Percentiles rank a stretch among this genome's conserved stretches.
Evolutionary conservation across 2,888 invertebrate species (phyloP).

Genomic region (Amitus sp.): DNA sequence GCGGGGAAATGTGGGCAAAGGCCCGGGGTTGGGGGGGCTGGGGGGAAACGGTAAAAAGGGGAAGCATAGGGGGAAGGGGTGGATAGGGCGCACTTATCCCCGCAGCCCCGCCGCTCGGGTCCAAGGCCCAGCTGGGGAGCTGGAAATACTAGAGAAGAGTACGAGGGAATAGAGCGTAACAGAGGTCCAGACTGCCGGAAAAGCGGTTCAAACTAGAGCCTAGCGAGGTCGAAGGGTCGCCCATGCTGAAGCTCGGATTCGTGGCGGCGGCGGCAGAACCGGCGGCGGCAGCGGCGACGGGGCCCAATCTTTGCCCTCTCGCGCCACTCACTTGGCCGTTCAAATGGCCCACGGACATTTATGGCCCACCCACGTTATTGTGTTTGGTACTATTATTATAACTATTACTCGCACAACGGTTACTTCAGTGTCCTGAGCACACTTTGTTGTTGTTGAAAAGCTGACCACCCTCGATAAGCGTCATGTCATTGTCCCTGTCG

Average conservation of each 20-base stretch:
- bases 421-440: conserved; percentile 57
- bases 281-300: conserved; percentile 45
- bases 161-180: conserved; percentile 76
- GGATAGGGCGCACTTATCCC: too few relatives aligned
- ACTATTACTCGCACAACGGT: conserved; percentile 63
- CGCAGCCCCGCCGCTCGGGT: conserved; percentile 55
- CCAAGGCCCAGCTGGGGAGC: conserved; percentile 73
- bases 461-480: conserved; percentile 64
- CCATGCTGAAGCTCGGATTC: conserved; percentile 30
- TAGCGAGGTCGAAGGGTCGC: conserved; percentile 45
- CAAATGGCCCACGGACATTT: conserved; percentile 75
- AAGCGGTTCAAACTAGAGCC: conserved; percentile 57
- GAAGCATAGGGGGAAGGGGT: too few relatives aligned
- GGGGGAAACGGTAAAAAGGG: too few relatives aligned
- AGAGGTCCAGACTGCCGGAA: conserved; percentile 69
- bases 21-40: conserved; percentile 14
- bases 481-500: conserved; percentile 63
- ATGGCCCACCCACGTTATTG: conserved; percentile 74
- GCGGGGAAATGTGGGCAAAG: too few relatives aligned
- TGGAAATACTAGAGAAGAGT: too few relatives aligned
- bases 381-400: conserved; percentile 60
- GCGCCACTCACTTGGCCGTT: conserved; percentile 70
- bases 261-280: conserved; percentile 53
- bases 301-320: conserved; percentile 54
- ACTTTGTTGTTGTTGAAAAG: conserved; percentile 64